Base-by-base conservation (phyloP, 2,888 invertebrate species). In the Smittia sp. region DNA sequence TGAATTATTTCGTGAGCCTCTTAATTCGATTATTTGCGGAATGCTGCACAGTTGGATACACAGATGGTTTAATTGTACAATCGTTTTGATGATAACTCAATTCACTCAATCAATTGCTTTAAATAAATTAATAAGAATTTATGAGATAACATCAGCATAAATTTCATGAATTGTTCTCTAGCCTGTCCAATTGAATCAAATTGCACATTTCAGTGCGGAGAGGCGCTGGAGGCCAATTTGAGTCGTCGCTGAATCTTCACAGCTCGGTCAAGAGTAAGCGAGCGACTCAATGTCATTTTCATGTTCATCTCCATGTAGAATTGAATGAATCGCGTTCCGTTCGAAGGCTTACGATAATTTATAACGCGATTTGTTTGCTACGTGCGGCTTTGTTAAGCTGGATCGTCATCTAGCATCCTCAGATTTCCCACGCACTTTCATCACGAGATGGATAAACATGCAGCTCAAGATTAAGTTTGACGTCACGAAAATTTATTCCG, bases 151-250 rank as follows among this genome's bases (percentile, higher is more conserved):
- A 38, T 38, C 38, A 11, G 6, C 6, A 46, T 46, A 15, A 46
- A 46, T n/a, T 46, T 2, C 46, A 46, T 46, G 46, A 15, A n/a
- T n/a, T 46, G 46, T 15, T 11, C 46, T 46, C 11, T 46, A 3
- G 2, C 46, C 6, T 46, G 11, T 58, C n/a, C 58, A 58, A 58
- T 58, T 58, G 58, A 58, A 58, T 22, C 22, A 58, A 58, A 58
- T 58, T 58, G 58, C 58, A 58, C 13, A 58, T 22, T 58, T 58
- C 22, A 22, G 58, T 32, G 32, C 9, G 9, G n/a, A n/a, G n/a
- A 32, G 9, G 9, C 32, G 32, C 9, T 32, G 3, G 32, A 32
- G 9, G 32, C 32, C 32, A 32, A 32, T 32, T 32, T 32, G 3
- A 32, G 3, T 32, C 32, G 32, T 9, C 9, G 9, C 32, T 32